Percentiles rank a stretch among this genome's conserved stretches.
These are phyloP conservation scores for Sylvilagus bachmani DNA, from an alignment of 2,113 vertebrate genomes.

Conservation along the genomic window DNA sequence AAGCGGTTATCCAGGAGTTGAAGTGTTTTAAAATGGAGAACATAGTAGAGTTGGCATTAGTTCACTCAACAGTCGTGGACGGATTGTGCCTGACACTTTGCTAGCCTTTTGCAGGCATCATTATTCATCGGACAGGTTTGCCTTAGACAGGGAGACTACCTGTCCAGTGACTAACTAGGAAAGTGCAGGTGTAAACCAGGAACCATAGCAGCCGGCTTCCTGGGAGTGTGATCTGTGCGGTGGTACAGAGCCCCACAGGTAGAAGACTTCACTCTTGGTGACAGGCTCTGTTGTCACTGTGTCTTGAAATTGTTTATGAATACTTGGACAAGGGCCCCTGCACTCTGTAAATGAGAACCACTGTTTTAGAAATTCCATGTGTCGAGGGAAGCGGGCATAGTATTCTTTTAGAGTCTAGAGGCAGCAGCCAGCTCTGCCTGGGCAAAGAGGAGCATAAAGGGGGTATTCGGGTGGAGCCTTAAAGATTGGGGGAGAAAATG, in stretches of 20 bases:
- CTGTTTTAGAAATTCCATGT: neutral
- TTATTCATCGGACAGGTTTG: slow-evolving; percentile 13
- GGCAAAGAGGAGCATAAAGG: neutral
- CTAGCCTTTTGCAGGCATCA: neutral
- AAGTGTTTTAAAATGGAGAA: slow-evolving; percentile 44
- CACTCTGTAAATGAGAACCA: neutral
- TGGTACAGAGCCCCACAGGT: neutral
- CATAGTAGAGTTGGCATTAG: slow-evolving; percentile 5
- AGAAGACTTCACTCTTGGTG: neutral
- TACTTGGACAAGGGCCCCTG: neutral
- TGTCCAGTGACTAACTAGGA: neutral
- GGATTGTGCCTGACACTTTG: slow-evolving; percentile 19
- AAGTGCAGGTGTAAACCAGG: neutral
- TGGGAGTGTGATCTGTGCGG: neutral
- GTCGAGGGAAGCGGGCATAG: neutral
- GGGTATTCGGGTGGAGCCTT: neutral
- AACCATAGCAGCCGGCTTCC: neutral
- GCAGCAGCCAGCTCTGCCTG: neutral
- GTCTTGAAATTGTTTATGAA: slow-evolving; percentile 46
- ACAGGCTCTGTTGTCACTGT: neutral
- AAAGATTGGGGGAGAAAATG: neutral
- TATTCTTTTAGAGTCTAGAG: slow-evolving; percentile 38
- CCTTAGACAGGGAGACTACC: neutral
- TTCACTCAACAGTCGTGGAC: slow-evolving; percentile 21
- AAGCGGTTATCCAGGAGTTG: slow-evolving; percentile 21